Base-by-base conservation (phyloP, 2,888 invertebrate species). In the Teleogryllus oceanicus region DNA sequence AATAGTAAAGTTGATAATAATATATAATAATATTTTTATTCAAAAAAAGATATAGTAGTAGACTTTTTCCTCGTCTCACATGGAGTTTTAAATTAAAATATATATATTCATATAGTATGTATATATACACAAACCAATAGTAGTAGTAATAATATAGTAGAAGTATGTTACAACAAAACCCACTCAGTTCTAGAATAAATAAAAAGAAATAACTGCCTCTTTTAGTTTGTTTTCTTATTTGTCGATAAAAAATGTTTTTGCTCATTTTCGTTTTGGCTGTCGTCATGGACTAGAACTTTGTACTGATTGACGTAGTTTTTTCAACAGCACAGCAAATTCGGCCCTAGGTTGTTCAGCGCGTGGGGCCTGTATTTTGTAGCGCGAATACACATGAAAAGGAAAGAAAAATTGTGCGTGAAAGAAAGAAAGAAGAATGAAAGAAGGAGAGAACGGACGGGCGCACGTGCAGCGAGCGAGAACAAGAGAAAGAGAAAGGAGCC, bases 41-140 rank as follows among this genome's bases (percentile, higher is more conserved):
- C 13, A 62, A 62, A 62, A n/a, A 62, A 62, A 18, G n/a, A 18
- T 18, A n/a, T 16, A 62, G 62, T 62, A 37, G 37, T 37, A 37
- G 21, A 74, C 20, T 80, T 78, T 50, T 78, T 50, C 78, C 78
- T 79, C 75, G 50, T 79, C n/a, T 76, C 76, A 78, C 75, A 75
- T 78, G 50, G 78, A 80, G 75, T 76, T 80, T 78, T 75, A 79
- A 76, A 79, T 77, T 79, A 18, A n/a, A 37, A 76, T n/a, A 76
- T 76, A 76, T 76, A 76, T 76, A 76, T 76, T 18, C 20, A 76
- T 76, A 37, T 78, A 80, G 76, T 79, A 75, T 75, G 51, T 74
- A 24, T 79, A 79, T 79, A 79, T 79, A 76, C 12, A 79, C 50
- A 76, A 50, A 37, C n/a, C 37, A 75, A n/a, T 76, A 16, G 16